A percentile compares a stretch with the other conserved stretches of the same genome.
Evolutionary conservation across 2,888 invertebrate genomes (phyloP).

Genomic region (Muschampia staudingeri): DNA sequence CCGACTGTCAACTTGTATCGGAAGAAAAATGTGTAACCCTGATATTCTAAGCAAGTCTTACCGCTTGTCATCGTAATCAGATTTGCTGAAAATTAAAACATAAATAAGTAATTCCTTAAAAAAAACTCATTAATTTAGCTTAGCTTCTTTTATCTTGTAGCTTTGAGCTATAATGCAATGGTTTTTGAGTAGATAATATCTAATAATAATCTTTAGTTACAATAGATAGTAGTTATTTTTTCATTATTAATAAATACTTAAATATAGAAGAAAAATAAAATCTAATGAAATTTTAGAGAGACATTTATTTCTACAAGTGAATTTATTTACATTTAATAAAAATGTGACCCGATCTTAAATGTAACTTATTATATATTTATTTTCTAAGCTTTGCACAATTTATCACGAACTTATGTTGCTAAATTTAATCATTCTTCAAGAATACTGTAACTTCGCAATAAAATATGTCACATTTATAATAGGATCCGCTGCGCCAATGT

Average conservation of each 20-base stretch:
- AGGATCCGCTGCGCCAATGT: too few relatives aligned
- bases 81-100: slow-evolving; percentile 57
- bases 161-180: too few relatives aligned
- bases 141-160: too few relatives aligned
- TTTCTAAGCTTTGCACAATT: neutral
- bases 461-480: too few relatives aligned
- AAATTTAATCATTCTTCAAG: neutral
- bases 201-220: too few relatives aligned
- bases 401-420: neutral
- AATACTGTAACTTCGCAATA: too few relatives aligned
- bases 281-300: too few relatives aligned
- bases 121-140: too few relatives aligned
- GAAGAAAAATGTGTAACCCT: slow-evolving; percentile 70
- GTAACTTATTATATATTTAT: too few relatives aligned
- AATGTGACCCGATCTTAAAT: neutral
- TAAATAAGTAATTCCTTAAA: neutral
- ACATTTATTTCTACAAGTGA: neutral
- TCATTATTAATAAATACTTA: too few relatives aligned
- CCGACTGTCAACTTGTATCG: slow-evolving; percentile 64
- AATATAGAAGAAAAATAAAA: too few relatives aligned
- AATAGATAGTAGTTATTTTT: neutral
- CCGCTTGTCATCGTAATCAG: slow-evolving; percentile 65
- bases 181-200: too few relatives aligned
- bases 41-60: slow-evolving; percentile 64
- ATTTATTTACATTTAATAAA: neutral